Base-by-base conservation (phyloP, 2,888 invertebrate genomes). In the Silvanus unidentatus region DNA sequence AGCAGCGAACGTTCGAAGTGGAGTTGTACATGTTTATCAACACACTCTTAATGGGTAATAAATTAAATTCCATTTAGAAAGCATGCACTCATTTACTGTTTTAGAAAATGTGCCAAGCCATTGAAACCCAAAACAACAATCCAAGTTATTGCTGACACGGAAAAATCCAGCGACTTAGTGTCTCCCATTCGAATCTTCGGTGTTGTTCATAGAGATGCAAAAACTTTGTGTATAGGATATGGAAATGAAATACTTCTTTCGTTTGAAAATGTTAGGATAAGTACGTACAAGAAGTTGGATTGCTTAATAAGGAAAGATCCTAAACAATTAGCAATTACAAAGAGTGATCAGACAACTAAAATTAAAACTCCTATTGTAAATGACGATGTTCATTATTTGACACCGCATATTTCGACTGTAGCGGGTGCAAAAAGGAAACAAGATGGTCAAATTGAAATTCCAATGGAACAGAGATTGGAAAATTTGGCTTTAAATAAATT, bases 401-500 rank as follows among this genome's bases (percentile, higher is more conserved):
- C 73, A 16, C 69, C 75, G 34, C 71, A 71, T 55, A 65, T 62
- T 3, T 54, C 59, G 16, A 41, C 53, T 49, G 30, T 57, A 2
- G 36, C 54, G 2, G 44, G 58, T 9, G 34, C 58, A 15, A 71
- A 75, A 57, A 60, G 72, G 53, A 70, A 69, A 61, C 57, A 60
- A 51, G 63, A 65, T 30, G 60, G 66, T 12, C 50, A 64, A 47
- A 51, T 53, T 28, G 84, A 89, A 69, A 79, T 89, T 9, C 87
- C 91, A 0, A 84, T 94, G 80, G 91, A 92, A 66, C 81, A 84
- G 6, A 75, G 93, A 22, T 69, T 94, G 14, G 86, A 88, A 53
- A 91, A 91, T 69, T 73, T 94, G 15, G 81, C 85, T 13, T 66
- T 92, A 14, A 81, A 82, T 54, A 73, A 78, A 36, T 62, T 71